These are phyloP conservation scores for Lutjanus argentimaculatus DNA, from an alignment of 2,797 vertebrate species.

Conservation along the genomic window DNA sequence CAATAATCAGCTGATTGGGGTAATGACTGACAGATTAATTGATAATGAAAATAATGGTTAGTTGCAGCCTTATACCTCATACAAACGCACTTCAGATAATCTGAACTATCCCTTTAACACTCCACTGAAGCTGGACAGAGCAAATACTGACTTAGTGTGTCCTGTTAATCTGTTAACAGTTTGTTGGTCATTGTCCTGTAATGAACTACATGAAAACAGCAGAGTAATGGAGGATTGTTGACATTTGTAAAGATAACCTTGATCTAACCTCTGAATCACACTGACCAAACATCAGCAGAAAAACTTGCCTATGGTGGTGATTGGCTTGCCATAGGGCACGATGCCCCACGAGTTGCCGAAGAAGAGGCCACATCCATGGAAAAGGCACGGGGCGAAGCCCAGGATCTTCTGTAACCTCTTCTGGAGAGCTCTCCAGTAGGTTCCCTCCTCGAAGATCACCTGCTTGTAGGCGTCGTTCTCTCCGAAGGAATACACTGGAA, in stretches of 20 bases:
- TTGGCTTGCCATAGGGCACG: constrained; percentile 93
- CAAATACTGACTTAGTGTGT: constrained; percentile 15
- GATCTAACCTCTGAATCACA: neutral
- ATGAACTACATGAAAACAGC: neutral
- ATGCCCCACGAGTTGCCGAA: constrained; percentile 92
- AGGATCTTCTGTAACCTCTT: constrained; percentile 94
- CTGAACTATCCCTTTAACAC: constrained; percentile 27
- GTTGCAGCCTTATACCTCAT: too few relatives aligned
- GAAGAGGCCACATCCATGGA: constrained; percentile 95
- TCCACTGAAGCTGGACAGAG: neutral
- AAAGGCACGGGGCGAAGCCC: constrained; percentile 96
- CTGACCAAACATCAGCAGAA: neutral
- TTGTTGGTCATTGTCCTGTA: constrained; percentile 15
- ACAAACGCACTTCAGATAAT: too few relatives aligned
- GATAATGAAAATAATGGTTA: too few relatives aligned
- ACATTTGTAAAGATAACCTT: neutral
- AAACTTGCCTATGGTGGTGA: constrained; percentile 91
- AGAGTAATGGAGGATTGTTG: neutral
- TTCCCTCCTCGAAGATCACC: constrained; percentile 94
- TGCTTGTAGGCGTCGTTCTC: constrained; percentile 97
- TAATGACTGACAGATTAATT: too few relatives aligned
- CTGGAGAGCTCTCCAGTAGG: constrained; percentile 90
- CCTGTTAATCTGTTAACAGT: constrained; percentile 6
- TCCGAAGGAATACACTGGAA: constrained; percentile 96
- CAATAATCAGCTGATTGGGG: too few relatives aligned